Conservation (phyloP, 2,797 vertebrate genomes). For the Philypnodon macrostomus region DNA sequence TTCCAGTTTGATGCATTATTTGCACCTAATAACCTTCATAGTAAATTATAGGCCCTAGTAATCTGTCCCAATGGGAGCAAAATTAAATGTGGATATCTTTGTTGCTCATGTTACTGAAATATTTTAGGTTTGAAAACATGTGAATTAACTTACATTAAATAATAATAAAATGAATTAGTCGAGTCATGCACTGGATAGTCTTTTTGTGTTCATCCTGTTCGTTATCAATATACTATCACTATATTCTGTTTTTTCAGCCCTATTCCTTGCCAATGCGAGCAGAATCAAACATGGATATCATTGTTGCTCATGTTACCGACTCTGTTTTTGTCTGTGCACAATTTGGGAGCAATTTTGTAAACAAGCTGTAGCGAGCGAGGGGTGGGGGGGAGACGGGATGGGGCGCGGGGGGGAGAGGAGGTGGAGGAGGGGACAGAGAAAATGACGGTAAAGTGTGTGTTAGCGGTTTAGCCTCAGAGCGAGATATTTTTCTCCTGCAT, state of each 20-base stretch:
- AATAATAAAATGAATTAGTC: too few species aligned
- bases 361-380: conserved; percentile 53
- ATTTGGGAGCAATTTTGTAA: conserved; percentile 65
- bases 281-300: not conserved
- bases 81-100: conserved; percentile 8
- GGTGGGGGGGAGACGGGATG: conserved; percentile 38
- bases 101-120: conserved; percentile 21
- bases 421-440: conserved; percentile 32
- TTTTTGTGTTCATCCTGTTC: too few species aligned
- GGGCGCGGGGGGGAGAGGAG: conserved; percentile 43
- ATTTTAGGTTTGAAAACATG: conserved; percentile 51
- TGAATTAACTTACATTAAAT: too few species aligned
- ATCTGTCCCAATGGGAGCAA: conserved; percentile 5
- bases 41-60: not conserved
- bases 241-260: too few species aligned
- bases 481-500: conserved; percentile 64
- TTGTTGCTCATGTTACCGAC: conserved; percentile 11
- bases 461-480: conserved; percentile 58
- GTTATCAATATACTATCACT: too few species aligned
- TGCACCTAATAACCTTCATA: not conserved
- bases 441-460: conserved; percentile 68
- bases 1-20: not conserved
- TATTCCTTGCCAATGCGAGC: not conserved
- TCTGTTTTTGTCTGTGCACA: conserved; percentile 51
- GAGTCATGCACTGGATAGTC: too few species aligned